These are phyloP conservation scores for Ailurus styani DNA, from an alignment of 2,113 vertebrate genomes.

Conservation along the genomic window DNA sequence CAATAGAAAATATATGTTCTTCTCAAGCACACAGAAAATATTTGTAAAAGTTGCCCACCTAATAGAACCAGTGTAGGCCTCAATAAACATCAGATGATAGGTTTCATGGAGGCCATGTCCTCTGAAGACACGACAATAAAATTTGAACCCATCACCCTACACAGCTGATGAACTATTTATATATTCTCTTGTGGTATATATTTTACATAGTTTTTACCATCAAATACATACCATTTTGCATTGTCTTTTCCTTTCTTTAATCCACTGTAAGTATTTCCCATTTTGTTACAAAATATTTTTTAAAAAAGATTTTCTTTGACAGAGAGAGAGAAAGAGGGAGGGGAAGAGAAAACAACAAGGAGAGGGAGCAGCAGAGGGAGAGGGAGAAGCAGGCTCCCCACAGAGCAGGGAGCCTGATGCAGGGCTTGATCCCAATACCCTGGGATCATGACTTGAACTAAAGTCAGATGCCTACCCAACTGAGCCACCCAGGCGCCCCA, in stretches of 20 bases:
- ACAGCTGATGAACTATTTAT: background rate
- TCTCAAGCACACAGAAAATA: background rate
- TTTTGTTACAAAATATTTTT: background rate
- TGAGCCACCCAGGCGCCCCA: too few species aligned
- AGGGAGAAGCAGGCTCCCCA: too few species aligned
- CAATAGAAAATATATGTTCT: background rate
- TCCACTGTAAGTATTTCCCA: background rate
- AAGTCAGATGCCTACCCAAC: too few species aligned
- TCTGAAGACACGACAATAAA: background rate
- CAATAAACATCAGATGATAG: background rate
- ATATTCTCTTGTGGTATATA: background rate
- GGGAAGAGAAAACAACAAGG: too few species aligned
- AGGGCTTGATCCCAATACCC: too few species aligned
- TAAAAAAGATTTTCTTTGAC: too few species aligned
- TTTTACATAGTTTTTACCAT: background rate
- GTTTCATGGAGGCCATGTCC: background rate
- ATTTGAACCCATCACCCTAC: background rate
- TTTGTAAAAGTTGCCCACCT: background rate
- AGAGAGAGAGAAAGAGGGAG: too few species aligned
- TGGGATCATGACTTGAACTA: too few species aligned
- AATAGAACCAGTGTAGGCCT: background rate
- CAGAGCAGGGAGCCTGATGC: too few species aligned
- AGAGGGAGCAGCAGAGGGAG: too few species aligned
- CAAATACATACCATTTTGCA: background rate
- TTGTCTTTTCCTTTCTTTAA: background rate